Evolutionary conservation across 2,797 vertebrate species (phyloP).

Genomic region (Staurois parvus): DNA sequence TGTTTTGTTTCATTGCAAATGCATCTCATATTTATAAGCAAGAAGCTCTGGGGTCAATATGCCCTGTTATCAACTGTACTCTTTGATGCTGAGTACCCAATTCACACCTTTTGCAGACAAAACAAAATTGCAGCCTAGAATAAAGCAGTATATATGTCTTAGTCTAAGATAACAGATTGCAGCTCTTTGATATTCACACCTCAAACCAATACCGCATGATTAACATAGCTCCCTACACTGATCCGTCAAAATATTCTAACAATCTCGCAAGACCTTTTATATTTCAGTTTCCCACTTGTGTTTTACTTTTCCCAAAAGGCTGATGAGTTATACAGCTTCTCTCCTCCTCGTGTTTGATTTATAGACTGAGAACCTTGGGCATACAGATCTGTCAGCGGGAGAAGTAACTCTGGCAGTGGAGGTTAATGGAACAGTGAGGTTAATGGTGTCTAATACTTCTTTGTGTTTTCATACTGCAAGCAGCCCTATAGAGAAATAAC

Average conservation of each 20-base stretch:
- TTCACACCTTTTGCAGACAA: not conserved
- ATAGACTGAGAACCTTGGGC: constrained; percentile 46
- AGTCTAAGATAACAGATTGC: not conserved
- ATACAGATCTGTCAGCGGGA: constrained; percentile 50
- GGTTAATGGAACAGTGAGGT: constrained; percentile 63
- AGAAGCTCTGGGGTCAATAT: not conserved
- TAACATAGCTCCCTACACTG: constrained; percentile 36
- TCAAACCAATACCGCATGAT: constrained; percentile 9
- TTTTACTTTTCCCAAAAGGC: constrained; percentile 56
- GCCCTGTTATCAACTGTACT: not conserved
- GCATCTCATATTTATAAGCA: constrained; percentile 4
- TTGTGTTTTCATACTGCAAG: constrained; percentile 49
- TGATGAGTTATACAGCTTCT: constrained; percentile 52
- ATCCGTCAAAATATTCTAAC: constrained; percentile 50
- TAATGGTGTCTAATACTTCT: constrained; percentile 61
- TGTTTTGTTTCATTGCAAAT: not conserved
- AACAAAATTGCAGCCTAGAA: constrained; percentile 10
- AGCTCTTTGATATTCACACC: not conserved
- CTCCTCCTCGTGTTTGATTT: constrained; percentile 52
- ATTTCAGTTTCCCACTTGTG: constrained; percentile 43
- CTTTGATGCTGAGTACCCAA: not conserved
- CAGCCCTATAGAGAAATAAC: constrained; percentile 54
- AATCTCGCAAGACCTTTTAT: constrained; percentile 40
- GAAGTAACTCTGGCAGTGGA: constrained; percentile 57
- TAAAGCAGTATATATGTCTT: constrained; percentile 12